Evolutionary conservation across 2,797 vertebrate species (phyloP).

Genomic region (Betta splendens): DNA sequence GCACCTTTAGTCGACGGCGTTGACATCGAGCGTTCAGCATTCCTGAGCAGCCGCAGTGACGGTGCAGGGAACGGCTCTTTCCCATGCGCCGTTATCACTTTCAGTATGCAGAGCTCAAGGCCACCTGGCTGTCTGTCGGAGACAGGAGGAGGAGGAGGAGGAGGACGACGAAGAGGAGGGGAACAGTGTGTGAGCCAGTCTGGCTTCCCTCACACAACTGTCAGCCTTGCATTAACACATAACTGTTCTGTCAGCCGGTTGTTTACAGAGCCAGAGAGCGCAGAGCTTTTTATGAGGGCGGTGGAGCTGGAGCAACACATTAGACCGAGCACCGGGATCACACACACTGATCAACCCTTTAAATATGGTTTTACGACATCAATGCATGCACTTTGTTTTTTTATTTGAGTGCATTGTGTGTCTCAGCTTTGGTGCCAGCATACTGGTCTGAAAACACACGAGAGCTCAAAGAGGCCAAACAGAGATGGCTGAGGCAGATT

Average conservation of each 20-base stretch:
- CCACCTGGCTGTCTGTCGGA: constrained; percentile 66
- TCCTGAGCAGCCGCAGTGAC: constrained; percentile 38
- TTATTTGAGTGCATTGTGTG: no score
- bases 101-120: constrained; percentile 58
- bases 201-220: constrained; percentile 58
- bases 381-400: neutral
- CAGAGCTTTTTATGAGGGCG: constrained; percentile 32
- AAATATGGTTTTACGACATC: no score
- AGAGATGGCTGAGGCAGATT: constrained; percentile 61
- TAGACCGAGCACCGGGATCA: neutral
- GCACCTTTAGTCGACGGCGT: constrained; percentile 18
- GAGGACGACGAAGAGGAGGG: constrained; percentile 34
- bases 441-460: constrained; percentile 49
- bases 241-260: constrained; percentile 37
- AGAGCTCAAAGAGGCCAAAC: constrained; percentile 60
- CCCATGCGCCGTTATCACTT: constrained; percentile 48
- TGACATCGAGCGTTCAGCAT: constrained; percentile 34
- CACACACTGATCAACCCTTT: neutral
- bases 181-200: constrained; percentile 32
- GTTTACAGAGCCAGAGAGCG: constrained; percentile 37
- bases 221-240: constrained; percentile 56
- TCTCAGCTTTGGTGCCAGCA: neutral
- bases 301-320: constrained; percentile 13
- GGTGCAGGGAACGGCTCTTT: constrained; percentile 24
- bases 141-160: constrained; percentile 42